These are phyloP conservation scores for Proisotoma minuta DNA, from an alignment of 2,888 invertebrate species.

Conservation along the genomic window DNA sequence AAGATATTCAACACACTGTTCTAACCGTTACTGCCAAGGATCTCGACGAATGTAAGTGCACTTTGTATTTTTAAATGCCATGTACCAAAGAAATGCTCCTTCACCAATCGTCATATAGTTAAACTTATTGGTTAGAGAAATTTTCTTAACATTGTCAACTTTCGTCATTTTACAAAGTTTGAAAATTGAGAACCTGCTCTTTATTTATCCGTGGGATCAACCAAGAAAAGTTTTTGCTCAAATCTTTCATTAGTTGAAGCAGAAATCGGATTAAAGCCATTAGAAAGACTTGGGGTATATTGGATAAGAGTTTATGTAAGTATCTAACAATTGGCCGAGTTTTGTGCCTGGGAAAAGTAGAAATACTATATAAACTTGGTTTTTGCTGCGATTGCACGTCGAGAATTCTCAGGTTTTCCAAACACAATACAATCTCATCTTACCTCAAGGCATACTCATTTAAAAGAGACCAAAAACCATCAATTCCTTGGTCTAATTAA, in stretches of 20 bases:
- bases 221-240: not conserved
- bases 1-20: constrained; percentile 93
- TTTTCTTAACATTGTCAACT: not conserved
- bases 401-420: not conserved
- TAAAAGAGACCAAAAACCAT: too few relatives aligned
- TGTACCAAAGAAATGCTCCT: not conserved
- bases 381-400: not conserved
- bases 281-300: not conserved
- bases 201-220: constrained; percentile 12
- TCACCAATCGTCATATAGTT: not conserved
- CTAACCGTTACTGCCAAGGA: constrained; percentile 98
- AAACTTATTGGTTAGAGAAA: not conserved
- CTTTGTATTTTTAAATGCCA: not conserved
- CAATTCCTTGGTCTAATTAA: too few relatives aligned
- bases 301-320: too few relatives aligned
- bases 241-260: constrained; percentile 5
- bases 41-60: constrained; percentile 92
- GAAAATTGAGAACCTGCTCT: not conserved
- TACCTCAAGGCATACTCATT: too few relatives aligned
- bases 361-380: not conserved
- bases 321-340: not conserved
- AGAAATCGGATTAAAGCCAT: constrained; percentile 5
- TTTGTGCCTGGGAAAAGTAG: not conserved
- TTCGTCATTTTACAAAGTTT: not conserved
- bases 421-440: too few relatives aligned